Evolutionary conservation across 2,113 vertebrate species (phyloP).

Genomic region (Seriola rivoliana): DNA sequence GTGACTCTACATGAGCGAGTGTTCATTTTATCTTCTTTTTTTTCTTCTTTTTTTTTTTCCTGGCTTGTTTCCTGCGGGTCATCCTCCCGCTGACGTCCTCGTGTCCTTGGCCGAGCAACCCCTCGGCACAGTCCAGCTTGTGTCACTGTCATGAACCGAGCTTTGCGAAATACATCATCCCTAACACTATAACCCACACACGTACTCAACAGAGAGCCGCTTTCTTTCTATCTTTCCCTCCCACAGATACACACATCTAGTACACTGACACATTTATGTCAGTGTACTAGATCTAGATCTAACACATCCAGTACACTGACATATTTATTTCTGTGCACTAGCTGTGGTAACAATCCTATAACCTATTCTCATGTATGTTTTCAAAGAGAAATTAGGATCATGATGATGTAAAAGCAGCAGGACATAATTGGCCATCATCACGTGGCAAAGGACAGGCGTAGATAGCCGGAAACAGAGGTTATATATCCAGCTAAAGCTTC

Average conservation of each 20-base stretch:
- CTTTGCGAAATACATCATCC: conserved; percentile 87
- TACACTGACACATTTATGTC: not conserved
- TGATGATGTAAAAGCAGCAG: conserved; percentile 11
- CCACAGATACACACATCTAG: conserved; percentile 32
- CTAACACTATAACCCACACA: conserved; percentile 68
- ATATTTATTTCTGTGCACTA: no score
- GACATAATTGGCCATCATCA: not conserved
- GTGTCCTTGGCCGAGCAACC: conserved; percentile 81
- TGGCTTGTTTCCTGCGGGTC: conserved; percentile 48
- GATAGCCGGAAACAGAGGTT: conserved; percentile 13
- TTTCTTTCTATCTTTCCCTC: conserved; percentile 76
- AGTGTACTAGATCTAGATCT: no score
- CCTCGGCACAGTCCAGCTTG: conserved; percentile 77
- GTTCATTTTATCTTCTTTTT: conserved; percentile 67
- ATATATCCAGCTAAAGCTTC: not conserved
- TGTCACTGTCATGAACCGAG: conserved; percentile 85
- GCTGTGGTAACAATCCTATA: not conserved
- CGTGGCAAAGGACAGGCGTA: not conserved
- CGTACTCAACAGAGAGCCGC: conserved; percentile 82
- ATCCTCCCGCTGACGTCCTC: conserved; percentile 79
- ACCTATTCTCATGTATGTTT: not conserved
- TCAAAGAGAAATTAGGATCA: not conserved
- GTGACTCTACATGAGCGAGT: conserved; percentile 77
- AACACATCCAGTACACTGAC: no score
- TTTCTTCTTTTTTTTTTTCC: conserved; percentile 57